These are phyloP conservation scores for Crossaster papposus DNA, from an alignment of 53 echinoderm and acorn worm genomes.

Conservation along the genomic window DNA sequence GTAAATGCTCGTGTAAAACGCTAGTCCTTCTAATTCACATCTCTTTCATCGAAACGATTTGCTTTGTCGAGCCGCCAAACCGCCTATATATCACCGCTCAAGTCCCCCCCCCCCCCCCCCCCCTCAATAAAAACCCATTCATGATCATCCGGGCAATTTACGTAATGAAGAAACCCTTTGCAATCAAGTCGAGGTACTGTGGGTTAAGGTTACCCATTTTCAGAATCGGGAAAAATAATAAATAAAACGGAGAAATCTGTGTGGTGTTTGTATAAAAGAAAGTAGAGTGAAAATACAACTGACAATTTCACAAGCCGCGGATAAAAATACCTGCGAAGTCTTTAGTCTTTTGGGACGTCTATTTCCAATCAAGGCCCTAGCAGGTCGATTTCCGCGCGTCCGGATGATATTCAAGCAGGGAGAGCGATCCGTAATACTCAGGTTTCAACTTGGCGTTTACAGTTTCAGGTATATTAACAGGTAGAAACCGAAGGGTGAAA, in stretches of 20 bases:
- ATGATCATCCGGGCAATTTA: conserved; percentile 7
- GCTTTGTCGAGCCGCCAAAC: background rate
- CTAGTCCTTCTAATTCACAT: conserved; percentile 14
- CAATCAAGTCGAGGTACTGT: background rate
- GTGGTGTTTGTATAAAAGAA: background rate
- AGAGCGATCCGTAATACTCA: conserved; percentile 35
- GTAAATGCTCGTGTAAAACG: background rate
- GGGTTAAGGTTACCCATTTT: conserved; percentile 2
- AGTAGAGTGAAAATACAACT: background rate
- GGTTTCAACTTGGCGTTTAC: conserved; percentile 20
- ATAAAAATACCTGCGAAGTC: conserved; percentile 52
- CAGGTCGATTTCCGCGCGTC: conserved; percentile 35
- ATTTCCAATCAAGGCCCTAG: conserved; percentile 31
- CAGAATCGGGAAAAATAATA: background rate
- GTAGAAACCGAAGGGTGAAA: background rate
- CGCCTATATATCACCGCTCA: conserved; percentile 13
- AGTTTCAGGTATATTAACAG: conserved; percentile 26
- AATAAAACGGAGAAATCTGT: conserved; percentile 34
- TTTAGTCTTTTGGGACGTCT: conserved; percentile 18
- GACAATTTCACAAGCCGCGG: conserved; percentile 20
- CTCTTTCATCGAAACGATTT: conserved; percentile 2
- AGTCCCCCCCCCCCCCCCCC: background rate
- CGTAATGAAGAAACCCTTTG: conserved; percentile 11
- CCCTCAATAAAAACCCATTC: too few species aligned
- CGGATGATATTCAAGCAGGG: background rate